phyloP scores from a whole-genome alignment of 2,797 vertebrate species.

The Poecilia gillii region DNA sequence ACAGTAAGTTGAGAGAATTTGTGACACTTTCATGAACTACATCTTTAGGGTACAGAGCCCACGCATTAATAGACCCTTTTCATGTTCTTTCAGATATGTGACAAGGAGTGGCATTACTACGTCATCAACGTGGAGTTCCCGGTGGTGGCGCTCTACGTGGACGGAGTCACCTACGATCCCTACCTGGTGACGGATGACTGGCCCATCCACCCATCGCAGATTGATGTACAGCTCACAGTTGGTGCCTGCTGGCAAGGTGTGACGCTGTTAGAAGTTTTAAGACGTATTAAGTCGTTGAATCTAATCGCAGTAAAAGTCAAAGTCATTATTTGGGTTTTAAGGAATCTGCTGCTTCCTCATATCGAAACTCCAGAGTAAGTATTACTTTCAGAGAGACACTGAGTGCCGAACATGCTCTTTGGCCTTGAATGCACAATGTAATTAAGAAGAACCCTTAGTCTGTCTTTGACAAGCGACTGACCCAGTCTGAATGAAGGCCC shows the following conservation, averaged over 20 bases:
- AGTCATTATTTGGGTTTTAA: background rate
- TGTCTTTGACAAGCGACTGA: constrained; percentile 60
- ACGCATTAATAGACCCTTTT: background rate
- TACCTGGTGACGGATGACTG: constrained; percentile 98
- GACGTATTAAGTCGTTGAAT: constrained; percentile 1
- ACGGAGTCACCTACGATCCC: constrained; percentile 93
- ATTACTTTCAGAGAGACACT: constrained; percentile 29
- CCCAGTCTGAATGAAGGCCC: constrained; percentile 39
- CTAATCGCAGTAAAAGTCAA: constrained; percentile 5
- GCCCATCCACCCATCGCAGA: constrained; percentile 97
- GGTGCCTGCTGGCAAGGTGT: constrained; percentile 99
- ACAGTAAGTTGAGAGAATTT: background rate
- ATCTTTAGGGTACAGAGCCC: background rate
- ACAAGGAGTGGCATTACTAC: constrained; percentile 99
- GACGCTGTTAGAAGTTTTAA: background rate
- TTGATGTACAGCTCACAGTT: constrained; percentile 95
- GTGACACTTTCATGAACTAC: background rate
- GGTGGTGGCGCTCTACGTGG: constrained; percentile 92
- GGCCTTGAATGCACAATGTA: constrained; percentile 63
- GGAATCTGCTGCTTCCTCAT: constrained; percentile 4
- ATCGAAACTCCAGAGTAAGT: constrained; percentile 27
- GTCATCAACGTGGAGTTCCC: constrained; percentile 96
- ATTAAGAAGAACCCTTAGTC: constrained; percentile 54
- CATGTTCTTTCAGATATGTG: constrained; percentile 88
- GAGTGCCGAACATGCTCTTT: constrained; percentile 44